Conservation (phyloP, 2,888 invertebrate species). For the Melolontha melolontha region DNA sequence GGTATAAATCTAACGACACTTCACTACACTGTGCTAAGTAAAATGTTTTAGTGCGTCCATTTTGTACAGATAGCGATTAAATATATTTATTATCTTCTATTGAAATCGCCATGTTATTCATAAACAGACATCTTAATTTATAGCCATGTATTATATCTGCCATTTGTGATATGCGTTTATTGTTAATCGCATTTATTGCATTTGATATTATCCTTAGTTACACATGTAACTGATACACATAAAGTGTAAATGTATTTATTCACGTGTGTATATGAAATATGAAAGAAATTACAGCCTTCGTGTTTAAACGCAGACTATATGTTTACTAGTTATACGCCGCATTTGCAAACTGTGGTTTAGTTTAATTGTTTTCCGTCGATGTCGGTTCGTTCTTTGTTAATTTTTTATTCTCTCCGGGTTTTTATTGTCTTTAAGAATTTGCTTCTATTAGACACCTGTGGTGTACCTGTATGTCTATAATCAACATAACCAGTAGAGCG, state of each 20-base stretch:
- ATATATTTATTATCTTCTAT: too few relatives aligned
- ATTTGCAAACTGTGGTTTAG: constrained; percentile 22
- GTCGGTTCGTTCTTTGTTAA: constrained; percentile 22
- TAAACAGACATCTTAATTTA: too few relatives aligned
- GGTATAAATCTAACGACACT: too few relatives aligned
- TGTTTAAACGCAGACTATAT: constrained; percentile 19
- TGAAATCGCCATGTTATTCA: too few relatives aligned
- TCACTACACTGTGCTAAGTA: too few relatives aligned
- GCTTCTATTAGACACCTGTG: constrained; percentile 49
- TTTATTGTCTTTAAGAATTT: constrained; percentile 39
- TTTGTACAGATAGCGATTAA: too few relatives aligned
- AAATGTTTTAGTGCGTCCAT: too few relatives aligned
- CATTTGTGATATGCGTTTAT: background rate
- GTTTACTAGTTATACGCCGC: constrained; percentile 30
- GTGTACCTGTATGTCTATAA: constrained; percentile 48
- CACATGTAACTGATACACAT: constrained; percentile 18
- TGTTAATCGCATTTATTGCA: constrained; percentile 13
- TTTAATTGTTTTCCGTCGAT: constrained; percentile 34
- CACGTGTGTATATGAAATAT: constrained; percentile 12
- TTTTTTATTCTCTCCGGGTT: constrained; percentile 16
- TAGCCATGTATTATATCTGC: too few relatives aligned
- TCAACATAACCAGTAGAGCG: constrained; percentile 46
- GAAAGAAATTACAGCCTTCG: constrained; percentile 20
- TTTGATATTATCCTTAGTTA: constrained; percentile 6
- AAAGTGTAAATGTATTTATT: background rate